Evolutionary conservation across 2,797 vertebrate species (phyloP).

Genomic region (Fringilla coelebs): DNA sequence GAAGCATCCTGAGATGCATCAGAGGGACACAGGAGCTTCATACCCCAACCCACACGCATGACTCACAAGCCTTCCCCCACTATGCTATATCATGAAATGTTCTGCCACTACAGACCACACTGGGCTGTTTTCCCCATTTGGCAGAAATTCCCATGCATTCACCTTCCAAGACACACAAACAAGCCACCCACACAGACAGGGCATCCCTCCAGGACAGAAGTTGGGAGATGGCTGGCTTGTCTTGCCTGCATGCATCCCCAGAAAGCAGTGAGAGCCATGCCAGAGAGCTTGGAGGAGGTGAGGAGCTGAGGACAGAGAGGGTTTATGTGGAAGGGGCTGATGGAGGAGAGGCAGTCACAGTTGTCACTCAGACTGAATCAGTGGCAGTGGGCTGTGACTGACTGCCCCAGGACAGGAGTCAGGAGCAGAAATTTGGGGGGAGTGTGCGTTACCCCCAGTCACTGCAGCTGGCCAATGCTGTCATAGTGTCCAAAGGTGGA

Average conservation of each 20-base stretch:
- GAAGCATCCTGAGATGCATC: not conserved
- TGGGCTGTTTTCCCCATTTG: not conserved
- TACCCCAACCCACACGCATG: not conserved
- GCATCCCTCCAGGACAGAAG: not conserved
- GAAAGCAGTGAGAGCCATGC: not conserved
- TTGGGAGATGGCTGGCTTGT: not conserved
- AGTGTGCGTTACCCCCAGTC: accelerated
- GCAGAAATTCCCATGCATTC: not conserved
- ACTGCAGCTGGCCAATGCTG: not conserved
- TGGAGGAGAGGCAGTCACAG: not conserved
- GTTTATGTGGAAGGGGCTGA: not conserved
- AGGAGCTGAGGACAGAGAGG: not conserved
- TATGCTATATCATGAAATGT: not conserved
- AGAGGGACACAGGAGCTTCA: not conserved
- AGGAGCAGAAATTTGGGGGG: not conserved
- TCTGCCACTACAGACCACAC: not conserved
- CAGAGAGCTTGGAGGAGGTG: not conserved
- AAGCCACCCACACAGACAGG: not conserved
- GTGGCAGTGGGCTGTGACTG: not conserved
- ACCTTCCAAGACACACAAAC: not conserved
- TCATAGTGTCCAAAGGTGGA: not conserved
- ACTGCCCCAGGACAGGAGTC: not conserved
- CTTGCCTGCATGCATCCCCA: not conserved
- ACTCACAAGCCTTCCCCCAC: not conserved
- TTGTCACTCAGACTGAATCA: not conserved